Evolutionary conservation across 1,140 invertebrate genomes (phyloP), one percentile per base, ranked within the genome.

Genomic region (Tetraneura akinire): DNA sequence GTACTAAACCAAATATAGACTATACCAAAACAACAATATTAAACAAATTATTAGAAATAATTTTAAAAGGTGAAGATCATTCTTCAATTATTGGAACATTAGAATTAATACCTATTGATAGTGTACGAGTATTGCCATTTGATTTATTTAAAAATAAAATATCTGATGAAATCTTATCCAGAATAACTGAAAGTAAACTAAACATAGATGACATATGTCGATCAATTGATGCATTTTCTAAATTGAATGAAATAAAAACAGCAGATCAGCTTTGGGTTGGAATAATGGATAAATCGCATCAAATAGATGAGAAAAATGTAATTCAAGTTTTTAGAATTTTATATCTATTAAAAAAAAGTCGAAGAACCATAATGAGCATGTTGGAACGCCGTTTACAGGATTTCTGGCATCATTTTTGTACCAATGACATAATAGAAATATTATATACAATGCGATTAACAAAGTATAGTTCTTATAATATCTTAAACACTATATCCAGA

Each of bases 261-360:
- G 86, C 91, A 68, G 91, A 93, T 81, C 89, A 89, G 83, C 83
- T 92, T n/a, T 93, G 92, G 92, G 85, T 89, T 81, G 91, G 91
- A 42, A 88, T 93, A 74, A 85, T 88, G 47, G 87, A 88, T 11
- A 88, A 87, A 80, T 87, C 90, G 80, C 83, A 86, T 23, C 87
- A 91, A 18, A 90, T 93, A 21, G 86, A 88, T 84, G 87, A 87
- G 80, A 84, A 85, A 14, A 90, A 90, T 85, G 86, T 92, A 71
- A 84, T 88, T 5, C 82, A 87, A 42, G 84, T 92, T 32, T 91
- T 90, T 82, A 86, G 85, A 82, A 86, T 89, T 57, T 83, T 92
- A 45, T 87, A 87, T 66, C 85, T 87, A 21, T 87, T 92, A 47
- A 88, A 89, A 82, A 85, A 86, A 80, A 92, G 91, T 83, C 89